A percentile compares a stretch with the other conserved stretches of the same genome.
Conservation (phyloP, 2,797 vertebrate species). For the Onychomys arenicola region DNA sequence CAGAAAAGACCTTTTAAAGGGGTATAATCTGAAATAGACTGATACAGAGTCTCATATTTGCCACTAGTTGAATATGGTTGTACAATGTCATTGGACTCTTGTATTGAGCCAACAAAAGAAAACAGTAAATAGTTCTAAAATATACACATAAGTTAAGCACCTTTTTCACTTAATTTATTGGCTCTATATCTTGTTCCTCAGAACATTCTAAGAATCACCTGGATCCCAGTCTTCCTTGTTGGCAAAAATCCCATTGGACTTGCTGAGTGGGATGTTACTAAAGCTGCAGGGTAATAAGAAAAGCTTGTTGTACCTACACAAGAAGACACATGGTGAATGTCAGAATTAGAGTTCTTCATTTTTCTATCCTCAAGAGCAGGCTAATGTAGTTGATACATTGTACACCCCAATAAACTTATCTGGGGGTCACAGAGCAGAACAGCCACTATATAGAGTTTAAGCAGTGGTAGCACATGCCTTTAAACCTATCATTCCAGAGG, state of each 20-base stretch:
- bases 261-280: not conserved
- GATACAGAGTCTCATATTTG: slow-evolving; percentile 5
- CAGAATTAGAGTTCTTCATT: not conserved
- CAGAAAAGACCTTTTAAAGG: not conserved
- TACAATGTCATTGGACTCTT: not conserved
- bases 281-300: not conserved
- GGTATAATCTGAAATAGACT: not conserved
- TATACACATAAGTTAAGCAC: not conserved
- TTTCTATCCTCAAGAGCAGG: not conserved
- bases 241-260: not conserved
- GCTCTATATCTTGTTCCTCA: not conserved
- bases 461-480: too few relatives aligned
- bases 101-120: not conserved
- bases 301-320: not conserved
- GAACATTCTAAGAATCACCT: not conserved
- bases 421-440: too few relatives aligned
- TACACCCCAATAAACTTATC: too few relatives aligned
- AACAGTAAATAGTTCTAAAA: not conserved
- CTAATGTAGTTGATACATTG: too few relatives aligned
- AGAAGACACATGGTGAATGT: too few relatives aligned
- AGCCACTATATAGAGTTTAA: too few relatives aligned
- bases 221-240: not conserved
- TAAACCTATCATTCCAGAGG: too few relatives aligned
- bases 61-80: not conserved
- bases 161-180: not conserved